Percentiles rank a stretch among this genome's conserved stretches.
phyloP scores from a whole-genome alignment of 2,888 invertebrate genomes.

The Ormyrus thymus region DNA sequence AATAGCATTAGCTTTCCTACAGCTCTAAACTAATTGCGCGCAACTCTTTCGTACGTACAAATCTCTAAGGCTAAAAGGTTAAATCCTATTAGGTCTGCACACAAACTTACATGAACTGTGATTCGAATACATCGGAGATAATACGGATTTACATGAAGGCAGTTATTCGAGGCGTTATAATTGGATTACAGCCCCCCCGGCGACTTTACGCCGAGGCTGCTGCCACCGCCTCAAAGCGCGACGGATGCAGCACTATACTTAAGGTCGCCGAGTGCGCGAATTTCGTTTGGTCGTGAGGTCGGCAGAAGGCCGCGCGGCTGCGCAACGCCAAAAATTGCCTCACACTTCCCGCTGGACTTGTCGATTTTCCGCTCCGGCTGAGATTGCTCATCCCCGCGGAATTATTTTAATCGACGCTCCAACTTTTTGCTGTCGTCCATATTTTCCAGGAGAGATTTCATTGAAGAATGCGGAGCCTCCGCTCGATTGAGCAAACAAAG shows the following conservation, averaged over 20 bases:
- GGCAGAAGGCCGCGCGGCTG: constrained; percentile 32
- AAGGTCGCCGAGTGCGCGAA: neutral
- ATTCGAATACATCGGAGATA: constrained; percentile 35
- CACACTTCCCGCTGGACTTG: neutral
- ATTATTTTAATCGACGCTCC: no score
- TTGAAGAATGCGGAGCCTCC: no score
- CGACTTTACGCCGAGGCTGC: constrained; percentile 22
- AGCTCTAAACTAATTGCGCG: neutral
- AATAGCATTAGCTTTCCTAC: neutral
- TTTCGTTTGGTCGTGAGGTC: constrained; percentile 27
- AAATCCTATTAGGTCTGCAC: constrained; percentile 29
- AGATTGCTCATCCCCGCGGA: no score
- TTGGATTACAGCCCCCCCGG: constrained; percentile 43
- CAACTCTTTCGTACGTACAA: constrained; percentile 2
- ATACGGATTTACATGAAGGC: constrained; percentile 48
- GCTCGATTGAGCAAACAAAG: neutral
- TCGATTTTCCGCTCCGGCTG: neutral
- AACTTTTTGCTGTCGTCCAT: no score
- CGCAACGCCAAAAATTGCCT: constrained; percentile 5
- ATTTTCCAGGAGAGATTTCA: no score
- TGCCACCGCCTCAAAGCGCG: constrained; percentile 5
- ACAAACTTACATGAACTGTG: constrained; percentile 28
- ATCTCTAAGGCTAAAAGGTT: constrained; percentile 22
- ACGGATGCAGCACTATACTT: neutral
- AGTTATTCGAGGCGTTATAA: constrained; percentile 51